phyloP scores from a whole-genome alignment of 2,797 vertebrate genomes.

The Xyrichtys novacula region DNA sequence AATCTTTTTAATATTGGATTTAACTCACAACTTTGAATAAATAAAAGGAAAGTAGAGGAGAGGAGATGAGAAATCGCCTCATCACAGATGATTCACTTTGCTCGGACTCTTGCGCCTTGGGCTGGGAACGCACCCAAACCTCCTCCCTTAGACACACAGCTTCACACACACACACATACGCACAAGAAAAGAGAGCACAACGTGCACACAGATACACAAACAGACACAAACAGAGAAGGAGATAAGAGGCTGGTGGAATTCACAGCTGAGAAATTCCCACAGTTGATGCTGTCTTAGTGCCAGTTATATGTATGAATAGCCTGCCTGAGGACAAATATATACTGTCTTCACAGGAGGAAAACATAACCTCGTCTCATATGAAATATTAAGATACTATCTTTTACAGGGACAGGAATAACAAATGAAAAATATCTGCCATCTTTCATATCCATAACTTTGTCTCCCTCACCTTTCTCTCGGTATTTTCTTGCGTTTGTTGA shows the following conservation, averaged over 20 bases:
- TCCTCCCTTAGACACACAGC: constrained; percentile 31
- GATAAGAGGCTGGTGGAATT: constrained; percentile 50
- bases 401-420: constrained; percentile 29
- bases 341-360: constrained; percentile 23
- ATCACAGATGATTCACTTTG: constrained; percentile 66
- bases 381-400: constrained; percentile 66
- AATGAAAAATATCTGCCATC: constrained; percentile 38
- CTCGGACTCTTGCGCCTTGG: constrained; percentile 50
- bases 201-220: constrained; percentile 34
- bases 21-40: constrained; percentile 43
- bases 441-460: constrained; percentile 25
- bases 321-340: constrained; percentile 58
- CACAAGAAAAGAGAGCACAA: constrained; percentile 17
- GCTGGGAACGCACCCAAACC: constrained; percentile 63
- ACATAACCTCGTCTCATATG: constrained; percentile 39
- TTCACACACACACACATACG: constrained; percentile 7
- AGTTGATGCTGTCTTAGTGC: constrained; percentile 46
- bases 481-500: constrained; percentile 5
- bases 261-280: constrained; percentile 52
- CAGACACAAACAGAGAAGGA: constrained; percentile 30
- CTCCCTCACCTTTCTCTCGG: background rate
- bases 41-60: constrained; percentile 25
- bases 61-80: constrained; percentile 51
- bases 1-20: constrained; percentile 15
- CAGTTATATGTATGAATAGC: constrained; percentile 58